These are phyloP conservation scores for Amphilophus citrinellus DNA, from an alignment of 2,113 vertebrate species.

Conservation along the genomic window DNA sequence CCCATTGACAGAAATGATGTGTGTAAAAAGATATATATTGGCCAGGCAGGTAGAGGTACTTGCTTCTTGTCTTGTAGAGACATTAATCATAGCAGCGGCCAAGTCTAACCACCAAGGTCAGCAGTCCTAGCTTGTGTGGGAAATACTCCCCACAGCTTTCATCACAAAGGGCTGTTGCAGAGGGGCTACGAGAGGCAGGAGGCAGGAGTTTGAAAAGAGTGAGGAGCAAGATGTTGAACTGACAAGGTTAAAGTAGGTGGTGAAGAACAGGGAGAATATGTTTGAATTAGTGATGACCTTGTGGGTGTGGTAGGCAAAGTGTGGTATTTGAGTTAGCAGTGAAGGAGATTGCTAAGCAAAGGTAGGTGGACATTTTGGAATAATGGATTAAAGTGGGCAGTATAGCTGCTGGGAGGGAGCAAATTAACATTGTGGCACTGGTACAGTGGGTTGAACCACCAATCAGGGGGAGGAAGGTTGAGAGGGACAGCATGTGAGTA, in stretches of 20 bases:
- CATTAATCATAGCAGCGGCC: conserved; percentile 81
- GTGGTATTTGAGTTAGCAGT: conserved; percentile 53
- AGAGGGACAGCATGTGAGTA: conserved; percentile 37
- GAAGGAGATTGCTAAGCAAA: conserved; percentile 64
- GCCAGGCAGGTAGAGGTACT: conserved; percentile 67
- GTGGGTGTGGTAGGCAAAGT: conserved; percentile 52
- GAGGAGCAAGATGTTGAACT: conserved; percentile 57
- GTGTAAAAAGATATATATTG: conserved; percentile 73
- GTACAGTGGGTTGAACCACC: conserved; percentile 49
- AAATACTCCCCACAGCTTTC: conserved; percentile 65
- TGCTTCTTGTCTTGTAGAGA: conserved; percentile 78
- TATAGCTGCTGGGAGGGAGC: conserved; percentile 30
- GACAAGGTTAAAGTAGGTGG: conserved; percentile 65
- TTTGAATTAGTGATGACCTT: conserved; percentile 54
- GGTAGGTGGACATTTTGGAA: conserved; percentile 73
- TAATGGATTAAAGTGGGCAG: conserved; percentile 70
- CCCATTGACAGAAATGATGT: conserved; percentile 64
- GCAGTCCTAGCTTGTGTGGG: conserved; percentile 70
- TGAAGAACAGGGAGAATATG: conserved; percentile 39
- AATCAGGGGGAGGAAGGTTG: conserved; percentile 45
- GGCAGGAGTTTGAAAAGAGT: conserved; percentile 29
- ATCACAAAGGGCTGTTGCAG: conserved; percentile 44
- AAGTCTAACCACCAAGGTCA: conserved; percentile 76
- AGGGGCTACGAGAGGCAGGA: conserved; percentile 49
- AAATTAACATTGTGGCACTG: conserved; percentile 50